Evolutionary conservation across 2,113 vertebrate genomes (phyloP).

Genomic region (Campylomormyrus tamandua): DNA sequence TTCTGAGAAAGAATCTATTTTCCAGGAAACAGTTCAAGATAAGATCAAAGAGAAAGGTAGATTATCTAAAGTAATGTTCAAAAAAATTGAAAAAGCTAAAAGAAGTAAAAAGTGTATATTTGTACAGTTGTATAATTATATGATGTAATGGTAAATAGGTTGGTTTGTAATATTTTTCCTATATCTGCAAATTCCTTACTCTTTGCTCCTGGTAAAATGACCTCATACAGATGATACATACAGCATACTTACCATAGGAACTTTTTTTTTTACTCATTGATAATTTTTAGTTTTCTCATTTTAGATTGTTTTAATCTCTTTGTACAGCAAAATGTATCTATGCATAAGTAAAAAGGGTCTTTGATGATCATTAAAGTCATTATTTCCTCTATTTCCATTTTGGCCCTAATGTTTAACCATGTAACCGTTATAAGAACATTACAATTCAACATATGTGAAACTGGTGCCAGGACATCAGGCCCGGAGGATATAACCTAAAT

Average conservation of each 20-base stretch:
- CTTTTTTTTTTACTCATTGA: background rate
- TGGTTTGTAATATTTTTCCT: background rate
- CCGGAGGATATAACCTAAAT: conserved; percentile 12
- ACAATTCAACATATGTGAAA: background rate
- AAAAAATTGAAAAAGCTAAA: background rate
- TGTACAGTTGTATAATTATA: background rate
- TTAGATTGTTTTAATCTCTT: background rate
- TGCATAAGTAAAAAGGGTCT: background rate
- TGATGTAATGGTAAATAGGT: background rate
- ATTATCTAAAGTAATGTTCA: background rate
- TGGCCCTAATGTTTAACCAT: background rate
- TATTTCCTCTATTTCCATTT: background rate
- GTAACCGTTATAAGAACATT: background rate
- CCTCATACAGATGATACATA: background rate
- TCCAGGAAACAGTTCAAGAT: background rate
- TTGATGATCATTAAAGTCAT: background rate
- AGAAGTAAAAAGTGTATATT: background rate
- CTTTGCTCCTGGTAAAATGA: background rate
- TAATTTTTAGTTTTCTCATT: background rate
- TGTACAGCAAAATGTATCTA: background rate
- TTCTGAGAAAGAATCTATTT: background rate
- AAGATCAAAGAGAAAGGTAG: background rate
- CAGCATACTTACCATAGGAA: background rate
- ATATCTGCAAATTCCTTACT: background rate
- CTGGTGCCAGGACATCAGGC: background rate